These are phyloP conservation scores for Agrilus mali DNA, from an alignment of 2,888 invertebrate genomes.

Conservation along the genomic window DNA sequence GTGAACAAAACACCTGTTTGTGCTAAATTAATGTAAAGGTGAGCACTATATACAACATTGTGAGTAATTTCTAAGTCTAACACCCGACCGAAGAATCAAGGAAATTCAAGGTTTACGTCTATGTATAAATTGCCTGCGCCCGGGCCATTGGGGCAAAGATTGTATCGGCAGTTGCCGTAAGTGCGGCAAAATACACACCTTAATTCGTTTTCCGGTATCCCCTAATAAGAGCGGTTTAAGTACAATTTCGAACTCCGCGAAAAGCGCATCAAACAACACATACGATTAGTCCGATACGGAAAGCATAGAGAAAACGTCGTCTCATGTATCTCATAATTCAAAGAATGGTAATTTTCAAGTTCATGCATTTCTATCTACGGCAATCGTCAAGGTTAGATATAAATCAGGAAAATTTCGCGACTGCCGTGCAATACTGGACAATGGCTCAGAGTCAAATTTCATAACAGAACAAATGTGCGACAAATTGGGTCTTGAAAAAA, in stretches of 20 bases:
- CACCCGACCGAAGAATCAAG: not conserved
- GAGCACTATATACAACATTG: constrained; percentile 4
- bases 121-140: constrained; percentile 5
- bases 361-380: too few relatives aligned
- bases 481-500: not conserved
- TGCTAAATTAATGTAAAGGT: not conserved
- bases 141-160: constrained; percentile 3
- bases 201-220: constrained; percentile 2
- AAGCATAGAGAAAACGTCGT: too few relatives aligned
- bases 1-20: too few relatives aligned
- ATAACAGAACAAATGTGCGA: not conserved
- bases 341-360: too few relatives aligned
- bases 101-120: not conserved
- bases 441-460: not conserved
- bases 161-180: constrained; percentile 2
- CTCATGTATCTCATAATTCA: too few relatives aligned
- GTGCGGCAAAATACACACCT: constrained; percentile 4
- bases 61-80: constrained; percentile 3
- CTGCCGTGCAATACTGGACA: not conserved
- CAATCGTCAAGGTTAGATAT: too few relatives aligned
- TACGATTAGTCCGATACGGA: too few relatives aligned
- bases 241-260: too few relatives aligned
- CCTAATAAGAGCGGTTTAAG: too few relatives aligned
- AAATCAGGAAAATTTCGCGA: not conserved
- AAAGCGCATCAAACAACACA: too few relatives aligned